phyloP scores from a whole-genome alignment of 2,113 vertebrate genomes.

The Petromus typicus region DNA sequence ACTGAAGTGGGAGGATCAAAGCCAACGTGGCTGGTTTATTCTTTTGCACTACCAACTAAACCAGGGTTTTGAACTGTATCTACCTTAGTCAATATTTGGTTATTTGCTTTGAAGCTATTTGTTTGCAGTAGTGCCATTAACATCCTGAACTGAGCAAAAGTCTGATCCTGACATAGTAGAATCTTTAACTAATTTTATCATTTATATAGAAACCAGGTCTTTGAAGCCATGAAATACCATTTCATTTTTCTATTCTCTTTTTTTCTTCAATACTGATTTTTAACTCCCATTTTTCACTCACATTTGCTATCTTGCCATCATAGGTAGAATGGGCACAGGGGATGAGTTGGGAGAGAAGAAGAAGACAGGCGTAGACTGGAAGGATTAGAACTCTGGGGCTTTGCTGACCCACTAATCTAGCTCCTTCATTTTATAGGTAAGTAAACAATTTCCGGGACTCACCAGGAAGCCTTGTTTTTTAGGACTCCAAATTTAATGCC shows the following conservation, averaged over 20 bases:
- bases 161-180: slow-evolving; percentile 64
- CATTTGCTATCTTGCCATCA: neutral
- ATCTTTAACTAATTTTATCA: slow-evolving; percentile 58
- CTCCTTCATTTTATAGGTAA: neutral
- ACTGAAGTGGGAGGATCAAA: slow-evolving; percentile 82
- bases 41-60: slow-evolving; percentile 70
- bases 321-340: neutral
- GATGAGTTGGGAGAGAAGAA: neutral
- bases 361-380: neutral
- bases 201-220: slow-evolving; percentile 12
- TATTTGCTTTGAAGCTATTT: slow-evolving; percentile 70
- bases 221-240: neutral
- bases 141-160: slow-evolving; percentile 50
- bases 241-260: slow-evolving; percentile 49
- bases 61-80: slow-evolving; percentile 73
- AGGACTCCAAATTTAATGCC: neutral
- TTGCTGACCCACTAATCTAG: neutral
- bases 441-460: neutral
- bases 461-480: neutral
- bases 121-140: slow-evolving; percentile 55
- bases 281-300: neutral
- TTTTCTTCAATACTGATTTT: neutral
- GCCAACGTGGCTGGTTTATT: slow-evolving; percentile 55
- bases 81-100: slow-evolving; percentile 73
- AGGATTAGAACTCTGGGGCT: neutral